Conservation (phyloP, 2,888 invertebrate species). For the Heliconius hortense region DNA sequence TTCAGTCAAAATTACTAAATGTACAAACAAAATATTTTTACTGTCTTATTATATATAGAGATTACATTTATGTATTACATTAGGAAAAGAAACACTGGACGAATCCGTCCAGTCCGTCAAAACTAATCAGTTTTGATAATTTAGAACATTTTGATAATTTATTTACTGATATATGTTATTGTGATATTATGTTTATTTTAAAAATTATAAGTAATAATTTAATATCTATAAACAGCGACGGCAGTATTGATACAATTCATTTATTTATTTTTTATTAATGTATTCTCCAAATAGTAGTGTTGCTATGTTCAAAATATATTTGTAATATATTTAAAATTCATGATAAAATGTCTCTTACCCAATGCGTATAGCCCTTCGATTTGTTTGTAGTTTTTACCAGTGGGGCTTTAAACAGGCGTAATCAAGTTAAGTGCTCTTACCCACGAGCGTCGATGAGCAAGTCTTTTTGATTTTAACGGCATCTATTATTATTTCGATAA, state of each 20-base stretch:
- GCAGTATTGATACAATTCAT: background rate
- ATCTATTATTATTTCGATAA: slow-evolving; percentile 59
- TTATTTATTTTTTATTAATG: background rate
- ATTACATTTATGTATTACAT: no score
- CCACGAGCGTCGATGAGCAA: slow-evolving; percentile 61
- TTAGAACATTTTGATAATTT: background rate
- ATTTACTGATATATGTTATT: background rate
- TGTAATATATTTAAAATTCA: background rate
- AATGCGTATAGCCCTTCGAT: slow-evolving; percentile 25
- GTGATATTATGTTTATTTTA: background rate
- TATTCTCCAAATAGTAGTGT: background rate
- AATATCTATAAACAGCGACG: background rate
- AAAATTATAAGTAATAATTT: background rate
- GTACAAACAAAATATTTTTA: no score
- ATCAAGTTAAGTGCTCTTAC: slow-evolving; percentile 82
- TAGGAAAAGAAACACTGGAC: no score
- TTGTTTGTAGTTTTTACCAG: slow-evolving; percentile 55
- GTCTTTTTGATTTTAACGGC: slow-evolving; percentile 71
- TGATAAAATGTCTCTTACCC: background rate
- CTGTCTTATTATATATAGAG: no score
- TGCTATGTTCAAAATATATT: background rate
- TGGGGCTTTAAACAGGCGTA: slow-evolving; percentile 65
- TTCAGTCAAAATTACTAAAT: no score
- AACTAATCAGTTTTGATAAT: no score
- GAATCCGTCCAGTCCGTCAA: no score